phyloP scores from a whole-genome alignment of 2,797 vertebrate genomes.

The Xerus rutilus region DNA sequence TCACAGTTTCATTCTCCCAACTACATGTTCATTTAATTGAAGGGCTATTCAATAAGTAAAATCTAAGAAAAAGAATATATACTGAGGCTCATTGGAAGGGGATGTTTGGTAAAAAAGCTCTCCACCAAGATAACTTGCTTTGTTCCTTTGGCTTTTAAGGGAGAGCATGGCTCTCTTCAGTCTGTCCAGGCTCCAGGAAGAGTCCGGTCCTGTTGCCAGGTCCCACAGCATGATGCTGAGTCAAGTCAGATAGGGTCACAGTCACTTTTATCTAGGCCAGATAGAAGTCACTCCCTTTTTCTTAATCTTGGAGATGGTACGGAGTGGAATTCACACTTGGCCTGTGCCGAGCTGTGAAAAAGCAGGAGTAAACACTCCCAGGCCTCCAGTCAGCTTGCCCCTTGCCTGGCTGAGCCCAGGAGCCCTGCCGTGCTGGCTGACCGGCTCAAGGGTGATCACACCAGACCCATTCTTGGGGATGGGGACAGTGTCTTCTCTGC shows the following conservation, averaged over 20 bases:
- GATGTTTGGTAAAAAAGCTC: not conserved
- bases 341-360: not conserved
- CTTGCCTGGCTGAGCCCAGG: not conserved
- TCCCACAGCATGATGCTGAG: not conserved
- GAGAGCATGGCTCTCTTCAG: not conserved
- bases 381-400: not conserved
- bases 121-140: not conserved
- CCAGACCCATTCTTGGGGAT: not conserved
- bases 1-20: slow-evolving; percentile 6
- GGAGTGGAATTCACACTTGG: not conserved
- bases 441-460: not conserved
- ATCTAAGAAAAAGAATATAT: not conserved
- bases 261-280: slow-evolving; percentile 38
- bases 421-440: not conserved
- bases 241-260: not conserved
- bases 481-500: not conserved
- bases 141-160: slow-evolving; percentile 17
- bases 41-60: slow-evolving; percentile 13
- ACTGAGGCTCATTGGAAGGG: not conserved
- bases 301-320: not conserved
- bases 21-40: not conserved
- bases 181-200: not conserved
- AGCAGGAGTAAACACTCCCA: not conserved
- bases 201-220: not conserved
- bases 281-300: slow-evolving; percentile 18